These are phyloP conservation scores for Notospermus geniculatus DNA, from an alignment of 1,140 invertebrate genomes.

Conservation along the genomic window DNA sequence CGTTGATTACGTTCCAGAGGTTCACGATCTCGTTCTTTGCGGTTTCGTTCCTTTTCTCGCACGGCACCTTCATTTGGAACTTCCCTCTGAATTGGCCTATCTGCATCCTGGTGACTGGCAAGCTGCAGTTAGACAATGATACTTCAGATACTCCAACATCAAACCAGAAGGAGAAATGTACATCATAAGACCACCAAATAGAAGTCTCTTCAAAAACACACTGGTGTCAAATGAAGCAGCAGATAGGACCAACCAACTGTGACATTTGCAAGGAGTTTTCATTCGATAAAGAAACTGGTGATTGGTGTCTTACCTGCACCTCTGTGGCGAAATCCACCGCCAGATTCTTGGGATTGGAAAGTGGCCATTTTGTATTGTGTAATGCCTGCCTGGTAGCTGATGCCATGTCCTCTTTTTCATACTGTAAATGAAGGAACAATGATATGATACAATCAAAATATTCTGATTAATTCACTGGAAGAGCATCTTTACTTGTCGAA, in stretches of 20 bases:
- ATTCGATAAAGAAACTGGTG: too few relatives aligned
- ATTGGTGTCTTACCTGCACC: conserved; percentile 63
- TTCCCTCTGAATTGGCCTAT: conserved; percentile 3
- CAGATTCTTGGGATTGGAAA: conserved; percentile 92
- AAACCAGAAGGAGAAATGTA: too few relatives aligned
- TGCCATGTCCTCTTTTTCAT: conserved; percentile 73
- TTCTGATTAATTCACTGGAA: background rate
- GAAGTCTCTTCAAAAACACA: too few relatives aligned
- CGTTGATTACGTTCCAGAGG: background rate
- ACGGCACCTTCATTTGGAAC: conserved; percentile 12
- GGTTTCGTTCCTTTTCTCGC: conserved; percentile 19
- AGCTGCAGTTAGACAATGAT: background rate
- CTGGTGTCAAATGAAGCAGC: too few relatives aligned
- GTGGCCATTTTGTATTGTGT: conserved; percentile 90
- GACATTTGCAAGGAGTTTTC: too few relatives aligned
- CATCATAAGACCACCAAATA: too few relatives aligned
- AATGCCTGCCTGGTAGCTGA: conserved; percentile 85
- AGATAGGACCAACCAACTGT: too few relatives aligned
- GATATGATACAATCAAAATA: conserved; percentile 3
- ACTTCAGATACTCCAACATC: background rate
- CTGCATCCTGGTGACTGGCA: background rate
- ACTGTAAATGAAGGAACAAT: conserved; percentile 62
- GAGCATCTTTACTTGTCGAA: too few relatives aligned
- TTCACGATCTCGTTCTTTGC: conserved; percentile 33
- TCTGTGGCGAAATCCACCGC: conserved; percentile 84